Evolutionary conservation across 2,888 invertebrate genomes (phyloP).

Genomic region (Dysmachus trigonus): DNA sequence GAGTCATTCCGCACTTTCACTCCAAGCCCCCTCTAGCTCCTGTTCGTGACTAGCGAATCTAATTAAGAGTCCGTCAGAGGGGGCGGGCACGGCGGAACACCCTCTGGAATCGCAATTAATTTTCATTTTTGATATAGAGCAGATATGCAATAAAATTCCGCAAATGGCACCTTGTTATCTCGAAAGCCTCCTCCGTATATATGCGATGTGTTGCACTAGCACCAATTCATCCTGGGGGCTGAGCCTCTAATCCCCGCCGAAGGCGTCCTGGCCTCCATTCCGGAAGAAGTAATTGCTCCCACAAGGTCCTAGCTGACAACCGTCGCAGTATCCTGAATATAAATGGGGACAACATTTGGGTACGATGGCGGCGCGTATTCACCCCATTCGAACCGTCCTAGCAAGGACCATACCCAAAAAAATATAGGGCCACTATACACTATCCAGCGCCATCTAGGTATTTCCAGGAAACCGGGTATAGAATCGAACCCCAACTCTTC

Average conservation of each 20-base stretch:
- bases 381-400: background rate
- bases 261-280: background rate
- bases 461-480: background rate
- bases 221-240: background rate
- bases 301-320: conserved; percentile 27
- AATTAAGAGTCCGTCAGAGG: background rate
- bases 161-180: background rate
- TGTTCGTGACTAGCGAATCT: conserved; percentile 35
- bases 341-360: conserved; percentile 23
- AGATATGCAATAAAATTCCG: conserved; percentile 1
- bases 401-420: too few relatives aligned
- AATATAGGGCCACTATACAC: background rate
- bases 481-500: background rate
- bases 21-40: background rate
- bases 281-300: conserved; percentile 28
- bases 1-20: conserved; percentile 21
- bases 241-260: background rate
- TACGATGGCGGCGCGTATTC: background rate
- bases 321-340: conserved; percentile 32
- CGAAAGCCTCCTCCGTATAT: background rate
- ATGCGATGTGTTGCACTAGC: background rate
- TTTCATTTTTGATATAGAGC: conserved; percentile 12
- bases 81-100: background rate
- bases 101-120: conserved; percentile 5
- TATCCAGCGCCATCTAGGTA: background rate